Conservation (phyloP, 2,113 vertebrate species). For the Elaphurus davidianus region DNA sequence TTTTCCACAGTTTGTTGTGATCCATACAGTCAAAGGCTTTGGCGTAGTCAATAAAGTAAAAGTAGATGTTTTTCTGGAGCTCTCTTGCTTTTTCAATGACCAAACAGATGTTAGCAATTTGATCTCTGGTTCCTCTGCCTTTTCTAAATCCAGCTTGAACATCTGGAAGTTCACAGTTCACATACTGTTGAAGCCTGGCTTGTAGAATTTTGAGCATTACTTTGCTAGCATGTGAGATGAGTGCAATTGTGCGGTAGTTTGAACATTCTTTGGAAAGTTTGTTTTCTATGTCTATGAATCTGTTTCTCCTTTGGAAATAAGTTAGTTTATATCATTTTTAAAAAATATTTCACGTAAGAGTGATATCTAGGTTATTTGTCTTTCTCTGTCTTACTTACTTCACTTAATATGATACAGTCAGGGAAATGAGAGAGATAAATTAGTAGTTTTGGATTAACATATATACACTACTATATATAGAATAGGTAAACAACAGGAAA, state of each 20-base stretch:
- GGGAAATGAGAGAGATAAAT: background rate
- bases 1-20: background rate
- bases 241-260: background rate
- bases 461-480: background rate
- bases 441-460: background rate
- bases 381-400: background rate
- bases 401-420: background rate
- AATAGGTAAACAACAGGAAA: background rate
- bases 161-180: background rate
- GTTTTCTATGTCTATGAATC: background rate
- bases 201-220: background rate
- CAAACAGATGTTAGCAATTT: background rate
- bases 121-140: background rate
- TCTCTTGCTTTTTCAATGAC: background rate
- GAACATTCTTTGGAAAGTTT: background rate
- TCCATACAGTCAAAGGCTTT: background rate
- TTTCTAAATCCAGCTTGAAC: background rate
- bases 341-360: background rate
- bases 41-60: background rate
- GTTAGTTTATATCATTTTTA: background rate
- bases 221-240: background rate
- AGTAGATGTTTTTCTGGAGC: background rate
- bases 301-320: background rate
- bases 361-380: background rate
- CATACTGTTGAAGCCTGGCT: background rate